These are phyloP conservation scores for Montipora capricornis DNA, from an alignment of 64 coral and sea anemone species.

Conservation along the genomic window DNA sequence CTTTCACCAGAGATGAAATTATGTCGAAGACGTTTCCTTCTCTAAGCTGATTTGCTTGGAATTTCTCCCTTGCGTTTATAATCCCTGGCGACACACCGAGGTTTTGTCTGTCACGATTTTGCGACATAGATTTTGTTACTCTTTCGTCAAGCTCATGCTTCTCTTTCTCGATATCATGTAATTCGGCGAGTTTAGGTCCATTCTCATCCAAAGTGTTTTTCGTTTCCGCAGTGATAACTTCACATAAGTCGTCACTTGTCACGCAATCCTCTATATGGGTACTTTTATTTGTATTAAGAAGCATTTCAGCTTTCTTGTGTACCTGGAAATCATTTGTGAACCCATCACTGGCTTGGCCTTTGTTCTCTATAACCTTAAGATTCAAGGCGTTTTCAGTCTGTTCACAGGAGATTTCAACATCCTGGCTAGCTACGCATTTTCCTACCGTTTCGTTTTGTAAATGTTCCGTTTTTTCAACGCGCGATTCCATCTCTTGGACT, in stretches of 20 bases:
- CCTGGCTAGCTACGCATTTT: not conserved
- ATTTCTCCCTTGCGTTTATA: not conserved
- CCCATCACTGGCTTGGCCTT: not conserved
- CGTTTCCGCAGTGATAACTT: not conserved
- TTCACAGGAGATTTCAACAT: not conserved
- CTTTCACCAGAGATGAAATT: not conserved
- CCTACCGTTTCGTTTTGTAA: not conserved
- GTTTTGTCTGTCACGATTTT: not conserved
- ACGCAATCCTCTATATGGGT: not conserved
- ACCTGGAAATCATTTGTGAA: not conserved
- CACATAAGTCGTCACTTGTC: not conserved
- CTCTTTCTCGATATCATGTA: not conserved
- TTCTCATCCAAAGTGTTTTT: too few relatives aligned
- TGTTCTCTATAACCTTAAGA: not conserved
- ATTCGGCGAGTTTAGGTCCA: not conserved
- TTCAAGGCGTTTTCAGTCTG: not conserved
- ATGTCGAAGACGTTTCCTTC: not conserved
- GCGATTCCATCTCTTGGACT: not conserved
- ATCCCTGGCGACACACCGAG: not conserved
- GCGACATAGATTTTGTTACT: not conserved
- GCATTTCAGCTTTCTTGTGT: too few relatives aligned
- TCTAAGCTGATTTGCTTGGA: not conserved
- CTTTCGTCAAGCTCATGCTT: not conserved
- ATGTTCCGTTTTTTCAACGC: not conserved
- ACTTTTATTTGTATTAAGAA: not conserved